These are phyloP conservation scores for Pseudomyrmex flavicornis DNA, from an alignment of 1,140 invertebrate genomes.

Conservation along the genomic window DNA sequence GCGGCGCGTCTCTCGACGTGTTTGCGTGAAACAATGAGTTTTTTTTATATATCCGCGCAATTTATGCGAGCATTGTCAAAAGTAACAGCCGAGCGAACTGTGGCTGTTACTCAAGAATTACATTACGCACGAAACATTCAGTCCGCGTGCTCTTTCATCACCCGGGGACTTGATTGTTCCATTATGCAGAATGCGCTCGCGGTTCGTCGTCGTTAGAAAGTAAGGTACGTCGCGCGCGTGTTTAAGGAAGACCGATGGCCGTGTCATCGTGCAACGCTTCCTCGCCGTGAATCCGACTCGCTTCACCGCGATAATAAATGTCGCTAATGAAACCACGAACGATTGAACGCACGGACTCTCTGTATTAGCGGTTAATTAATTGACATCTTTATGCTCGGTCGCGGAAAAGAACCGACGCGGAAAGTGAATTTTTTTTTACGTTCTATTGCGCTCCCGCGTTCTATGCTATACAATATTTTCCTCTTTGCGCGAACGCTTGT, in stretches of 20 bases:
- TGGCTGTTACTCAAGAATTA: constrained; percentile 64
- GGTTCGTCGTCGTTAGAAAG: constrained; percentile 68
- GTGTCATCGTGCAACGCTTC: constrained; percentile 60
- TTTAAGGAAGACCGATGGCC: constrained; percentile 58
- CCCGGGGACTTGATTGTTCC: constrained; percentile 64
- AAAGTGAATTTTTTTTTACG: constrained; percentile 14
- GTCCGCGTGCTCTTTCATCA: constrained; percentile 64
- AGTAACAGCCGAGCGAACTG: constrained; percentile 34
- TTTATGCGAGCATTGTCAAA: not conserved
- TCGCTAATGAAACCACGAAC: constrained; percentile 15
- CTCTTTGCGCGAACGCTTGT: not conserved
- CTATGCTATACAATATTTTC: not conserved
- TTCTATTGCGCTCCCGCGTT: not conserved
- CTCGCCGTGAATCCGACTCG: constrained; percentile 35
- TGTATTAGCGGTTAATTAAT: constrained; percentile 43
- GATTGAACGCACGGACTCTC: not conserved
- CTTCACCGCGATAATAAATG: constrained; percentile 31
- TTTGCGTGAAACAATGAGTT: too few species aligned
- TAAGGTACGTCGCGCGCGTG: constrained; percentile 25
- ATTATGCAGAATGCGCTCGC: constrained; percentile 57
- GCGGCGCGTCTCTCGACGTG: too few species aligned
- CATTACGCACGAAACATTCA: constrained; percentile 38
- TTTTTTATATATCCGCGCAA: constrained; percentile 2
- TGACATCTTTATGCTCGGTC: constrained; percentile 33
- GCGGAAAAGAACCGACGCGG: not conserved